Conservation (phyloP, 1,140 invertebrate species). For the Polypedilum vanderplanki region DNA sequence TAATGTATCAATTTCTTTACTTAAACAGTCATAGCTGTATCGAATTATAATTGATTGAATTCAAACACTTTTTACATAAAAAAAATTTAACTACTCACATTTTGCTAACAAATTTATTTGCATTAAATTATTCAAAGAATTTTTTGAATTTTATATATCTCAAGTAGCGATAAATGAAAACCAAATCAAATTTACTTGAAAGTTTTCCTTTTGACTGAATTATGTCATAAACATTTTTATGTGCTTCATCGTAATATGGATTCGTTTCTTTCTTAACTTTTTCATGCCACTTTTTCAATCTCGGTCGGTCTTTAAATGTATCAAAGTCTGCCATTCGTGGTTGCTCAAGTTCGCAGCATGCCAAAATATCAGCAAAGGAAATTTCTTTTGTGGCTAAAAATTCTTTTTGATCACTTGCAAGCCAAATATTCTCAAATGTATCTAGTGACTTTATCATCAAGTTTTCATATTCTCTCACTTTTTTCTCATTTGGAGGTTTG, state of each 20-base stretch:
- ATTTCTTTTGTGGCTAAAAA: slow-evolving; percentile 61
- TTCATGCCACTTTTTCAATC: background rate
- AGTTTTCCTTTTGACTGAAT: background rate
- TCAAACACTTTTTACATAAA: too few species aligned
- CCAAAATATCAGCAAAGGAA: slow-evolving; percentile 72
- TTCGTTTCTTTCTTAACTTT: background rate
- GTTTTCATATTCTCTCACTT: slow-evolving; percentile 38
- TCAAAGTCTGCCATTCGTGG: slow-evolving; percentile 41
- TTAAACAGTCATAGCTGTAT: too few species aligned
- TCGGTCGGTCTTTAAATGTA: background rate
- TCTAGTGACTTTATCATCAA: slow-evolving; percentile 50
- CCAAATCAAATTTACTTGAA: too few species aligned
- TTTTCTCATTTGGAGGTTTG: slow-evolving; percentile 34
- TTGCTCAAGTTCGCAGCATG: slow-evolving; percentile 76
- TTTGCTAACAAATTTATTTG: too few species aligned
- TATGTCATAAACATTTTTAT: background rate
- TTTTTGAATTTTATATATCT: background rate
- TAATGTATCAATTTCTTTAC: too few species aligned
- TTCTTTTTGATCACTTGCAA: slow-evolving; percentile 46
- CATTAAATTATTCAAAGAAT: background rate
- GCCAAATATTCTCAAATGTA: slow-evolving; percentile 52
- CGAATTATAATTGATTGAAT: too few species aligned
- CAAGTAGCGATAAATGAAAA: too few species aligned
- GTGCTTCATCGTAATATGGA: slow-evolving; percentile 30
- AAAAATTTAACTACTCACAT: too few species aligned